These are phyloP conservation scores for Drosophila diplacantha DNA, from an alignment of 2,888 invertebrate genomes.

Conservation along the genomic window DNA sequence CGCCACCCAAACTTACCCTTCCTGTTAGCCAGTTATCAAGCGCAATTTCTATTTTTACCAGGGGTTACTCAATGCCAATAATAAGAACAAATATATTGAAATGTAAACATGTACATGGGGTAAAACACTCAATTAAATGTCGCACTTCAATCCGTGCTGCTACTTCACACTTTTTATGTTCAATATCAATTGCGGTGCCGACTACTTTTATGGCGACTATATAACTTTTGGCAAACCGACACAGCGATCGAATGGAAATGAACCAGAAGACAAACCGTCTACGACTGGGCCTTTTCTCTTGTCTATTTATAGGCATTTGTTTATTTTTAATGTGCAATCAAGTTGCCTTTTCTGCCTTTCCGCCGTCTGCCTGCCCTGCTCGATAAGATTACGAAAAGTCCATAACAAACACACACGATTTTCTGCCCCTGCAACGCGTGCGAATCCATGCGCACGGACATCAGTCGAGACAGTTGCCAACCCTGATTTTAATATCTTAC, in stretches of 20 bases:
- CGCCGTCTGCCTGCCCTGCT: constrained; percentile 16
- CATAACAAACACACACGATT: constrained; percentile 34
- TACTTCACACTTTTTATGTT: constrained; percentile 19
- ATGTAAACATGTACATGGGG: constrained; percentile 20
- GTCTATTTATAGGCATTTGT: constrained; percentile 60
- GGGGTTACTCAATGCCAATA: constrained; percentile 21
- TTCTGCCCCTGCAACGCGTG: constrained; percentile 6
- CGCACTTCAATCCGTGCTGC: constrained; percentile 14
- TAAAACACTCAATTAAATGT: constrained; percentile 19
- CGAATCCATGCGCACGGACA: constrained; percentile 14
- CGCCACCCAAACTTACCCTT: neutral
- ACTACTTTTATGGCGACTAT: constrained; percentile 8
- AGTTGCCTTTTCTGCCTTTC: constrained; percentile 22
- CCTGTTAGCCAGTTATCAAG: neutral
- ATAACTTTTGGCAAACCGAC: constrained; percentile 15
- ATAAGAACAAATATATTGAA: constrained; percentile 1
- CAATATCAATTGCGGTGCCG: constrained; percentile 20
- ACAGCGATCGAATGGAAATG: constrained; percentile 14
- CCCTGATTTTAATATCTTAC: constrained; percentile 41
- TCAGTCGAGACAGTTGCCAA: constrained; percentile 22
- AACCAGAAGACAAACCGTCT: constrained; percentile 40
- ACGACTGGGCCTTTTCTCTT: constrained; percentile 18
- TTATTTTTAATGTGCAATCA: constrained; percentile 64
- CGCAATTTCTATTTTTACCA: constrained; percentile 19
- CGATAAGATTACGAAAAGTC: constrained; percentile 57